Conservation (phyloP, 2,888 invertebrate genomes). For the Celastrina argiolus region DNA sequence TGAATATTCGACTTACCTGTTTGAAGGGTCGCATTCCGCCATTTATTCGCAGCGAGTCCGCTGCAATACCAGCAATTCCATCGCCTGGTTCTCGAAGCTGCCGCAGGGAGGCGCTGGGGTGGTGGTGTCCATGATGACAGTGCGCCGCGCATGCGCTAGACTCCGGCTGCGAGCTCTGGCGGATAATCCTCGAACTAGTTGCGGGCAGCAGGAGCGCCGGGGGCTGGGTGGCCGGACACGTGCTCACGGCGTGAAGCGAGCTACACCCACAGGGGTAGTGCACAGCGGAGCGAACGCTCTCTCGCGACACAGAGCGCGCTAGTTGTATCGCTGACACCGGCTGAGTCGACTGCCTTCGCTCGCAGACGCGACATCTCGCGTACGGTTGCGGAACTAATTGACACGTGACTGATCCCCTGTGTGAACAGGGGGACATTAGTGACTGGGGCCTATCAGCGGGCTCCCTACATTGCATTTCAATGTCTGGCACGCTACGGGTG, state of each 20-base stretch:
- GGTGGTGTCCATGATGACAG: conserved; percentile 82
- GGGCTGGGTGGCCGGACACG: conserved; percentile 82
- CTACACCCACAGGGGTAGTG: conserved; percentile 81
- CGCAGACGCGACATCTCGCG: conserved; percentile 83
- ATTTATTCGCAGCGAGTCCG: conserved; percentile 96
- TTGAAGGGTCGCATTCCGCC: conserved; percentile 97
- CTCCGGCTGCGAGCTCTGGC: conserved; percentile 92
- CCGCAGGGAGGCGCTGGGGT: conserved; percentile 90
- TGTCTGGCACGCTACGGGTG: conserved; percentile 88
- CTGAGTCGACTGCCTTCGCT: conserved; percentile 88
- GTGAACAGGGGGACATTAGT: conserved; percentile 76
- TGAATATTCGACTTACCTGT: conserved; percentile 82
- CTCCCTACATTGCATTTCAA: conserved; percentile 86
- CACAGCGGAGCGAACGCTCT: conserved; percentile 85
- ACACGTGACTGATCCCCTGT: conserved; percentile 81
- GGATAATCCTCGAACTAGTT: conserved; percentile 87
- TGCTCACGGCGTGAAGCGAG: conserved; percentile 74
- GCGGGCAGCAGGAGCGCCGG: conserved; percentile 85
- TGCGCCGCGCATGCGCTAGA: conserved; percentile 81
- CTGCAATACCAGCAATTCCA: conserved; percentile 96
- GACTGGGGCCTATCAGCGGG: conserved; percentile 75
- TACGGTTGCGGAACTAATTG: conserved; percentile 82
- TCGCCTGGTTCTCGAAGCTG: conserved; percentile 90
- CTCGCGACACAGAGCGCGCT: conserved; percentile 90
- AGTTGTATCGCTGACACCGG: conserved; percentile 86